Percentiles rank a stretch among this genome's conserved stretches.
These are phyloP conservation scores for Dissostichus mawsoni DNA, from an alignment of 2,113 vertebrate species.

Conservation along the genomic window DNA sequence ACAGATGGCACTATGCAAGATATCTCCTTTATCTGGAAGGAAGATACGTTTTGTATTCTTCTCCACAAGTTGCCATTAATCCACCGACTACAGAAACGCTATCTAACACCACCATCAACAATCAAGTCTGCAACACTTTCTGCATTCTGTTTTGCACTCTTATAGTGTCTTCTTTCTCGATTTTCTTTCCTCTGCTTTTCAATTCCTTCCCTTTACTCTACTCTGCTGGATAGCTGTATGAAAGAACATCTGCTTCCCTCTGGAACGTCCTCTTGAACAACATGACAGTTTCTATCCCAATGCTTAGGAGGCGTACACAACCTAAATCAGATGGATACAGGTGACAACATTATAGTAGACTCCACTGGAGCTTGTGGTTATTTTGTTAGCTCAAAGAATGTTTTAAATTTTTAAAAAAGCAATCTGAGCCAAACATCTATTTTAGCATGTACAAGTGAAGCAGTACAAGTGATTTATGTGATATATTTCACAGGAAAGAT, in stretches of 20 bases:
- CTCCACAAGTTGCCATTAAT: not conserved
- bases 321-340: conserved; percentile 44
- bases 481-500: too few species aligned
- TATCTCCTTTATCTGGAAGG: not conserved
- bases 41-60: not conserved
- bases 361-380: not conserved
- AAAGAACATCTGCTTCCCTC: conserved; percentile 73
- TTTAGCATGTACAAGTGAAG: not conserved
- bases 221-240: conserved; percentile 57
- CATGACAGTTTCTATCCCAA: conserved; percentile 51
- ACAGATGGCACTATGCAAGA: not conserved
- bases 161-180: not conserved
- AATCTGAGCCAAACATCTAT: too few species aligned
- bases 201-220: conserved; percentile 46
- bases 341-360: conserved; percentile 30
- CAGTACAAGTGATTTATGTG: not conserved
- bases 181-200: conserved; percentile 42
- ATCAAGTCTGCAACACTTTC: conserved; percentile 24
- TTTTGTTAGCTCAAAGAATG: conserved; percentile 17
- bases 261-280: conserved; percentile 62
- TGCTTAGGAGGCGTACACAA: conserved; percentile 42
- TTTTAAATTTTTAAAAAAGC: not conserved
- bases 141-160: conserved; percentile 12
- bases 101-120: conserved; percentile 1
- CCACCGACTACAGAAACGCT: not conserved